These are phyloP conservation scores for Cetonia aurata DNA, from an alignment of 2,888 invertebrate species.

Conservation along the genomic window DNA sequence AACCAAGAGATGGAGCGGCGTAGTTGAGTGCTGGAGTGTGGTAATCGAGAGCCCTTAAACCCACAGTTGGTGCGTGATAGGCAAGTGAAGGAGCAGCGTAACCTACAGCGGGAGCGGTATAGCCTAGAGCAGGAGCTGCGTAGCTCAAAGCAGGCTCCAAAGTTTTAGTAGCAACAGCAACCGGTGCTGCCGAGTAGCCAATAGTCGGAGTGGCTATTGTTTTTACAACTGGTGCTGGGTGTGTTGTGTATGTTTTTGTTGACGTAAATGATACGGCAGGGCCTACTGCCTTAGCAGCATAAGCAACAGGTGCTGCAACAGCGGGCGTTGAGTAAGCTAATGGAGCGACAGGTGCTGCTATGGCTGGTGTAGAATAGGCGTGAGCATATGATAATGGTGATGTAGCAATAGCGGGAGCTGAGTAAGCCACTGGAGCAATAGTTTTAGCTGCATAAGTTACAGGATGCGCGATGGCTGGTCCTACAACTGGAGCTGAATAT, in stretches of 20 bases:
- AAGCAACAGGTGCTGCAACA: slow-evolving; percentile 11
- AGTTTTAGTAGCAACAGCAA: slow-evolving; percentile 17
- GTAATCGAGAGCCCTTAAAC: too few species aligned
- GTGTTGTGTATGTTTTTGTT: slow-evolving; percentile 35
- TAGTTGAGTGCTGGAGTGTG: too few species aligned
- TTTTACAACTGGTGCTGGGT: slow-evolving; percentile 17
- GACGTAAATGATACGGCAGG: slow-evolving; percentile 33
- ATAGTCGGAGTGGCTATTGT: slow-evolving; percentile 26
- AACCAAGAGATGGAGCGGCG: not conserved
- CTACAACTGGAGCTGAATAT: slow-evolving; percentile 9
- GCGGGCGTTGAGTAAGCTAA: slow-evolving; percentile 35
- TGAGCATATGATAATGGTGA: too few species aligned
- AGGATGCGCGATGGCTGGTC: not conserved
- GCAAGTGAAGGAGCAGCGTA: too few species aligned
- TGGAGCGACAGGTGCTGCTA: slow-evolving; percentile 19
- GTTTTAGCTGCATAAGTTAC: slow-evolving; percentile 8
- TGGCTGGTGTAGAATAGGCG: not conserved
- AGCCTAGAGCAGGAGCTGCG: slow-evolving; percentile 35
- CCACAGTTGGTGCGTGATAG: too few species aligned
- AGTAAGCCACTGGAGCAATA: slow-evolving; percentile 24
- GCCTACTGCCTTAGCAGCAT: slow-evolving; percentile 20
- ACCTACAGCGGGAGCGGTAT: slow-evolving; percentile 23
- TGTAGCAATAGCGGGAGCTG: slow-evolving; percentile 9
- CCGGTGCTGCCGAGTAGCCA: slow-evolving; percentile 25
- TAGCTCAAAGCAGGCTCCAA: slow-evolving; percentile 35